Evolutionary conservation across 2,113 vertebrate species (phyloP).

Genomic region (Glaucidium brasilianum): DNA sequence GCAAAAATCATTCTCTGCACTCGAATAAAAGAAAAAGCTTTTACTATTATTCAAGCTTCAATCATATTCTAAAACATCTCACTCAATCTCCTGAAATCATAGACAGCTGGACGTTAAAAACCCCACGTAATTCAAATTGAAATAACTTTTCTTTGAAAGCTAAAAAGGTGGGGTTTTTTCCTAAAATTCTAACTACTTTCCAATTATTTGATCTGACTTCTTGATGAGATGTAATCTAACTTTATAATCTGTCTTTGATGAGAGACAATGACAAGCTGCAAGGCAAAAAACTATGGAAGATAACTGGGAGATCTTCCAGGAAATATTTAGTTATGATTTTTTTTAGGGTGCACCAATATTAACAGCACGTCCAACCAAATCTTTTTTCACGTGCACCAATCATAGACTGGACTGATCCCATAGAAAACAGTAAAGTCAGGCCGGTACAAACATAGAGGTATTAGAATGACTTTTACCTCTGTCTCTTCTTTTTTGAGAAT

Average conservation of each 20-base stretch:
- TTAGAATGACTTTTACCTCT: background rate
- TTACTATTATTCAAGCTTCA: background rate
- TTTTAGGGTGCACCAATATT: background rate
- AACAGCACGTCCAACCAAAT: background rate
- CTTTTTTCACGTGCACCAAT: background rate
- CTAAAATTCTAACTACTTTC: background rate
- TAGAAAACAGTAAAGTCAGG: background rate
- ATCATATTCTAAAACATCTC: background rate
- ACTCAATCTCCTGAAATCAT: background rate
- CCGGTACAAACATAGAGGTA: background rate
- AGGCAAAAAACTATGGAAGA: background rate
- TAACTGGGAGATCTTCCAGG: background rate
- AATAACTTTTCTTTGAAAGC: background rate
- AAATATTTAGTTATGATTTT: background rate
- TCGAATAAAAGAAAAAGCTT: background rate
- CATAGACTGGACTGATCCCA: background rate
- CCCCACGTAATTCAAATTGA: background rate
- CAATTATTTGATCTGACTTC: background rate
- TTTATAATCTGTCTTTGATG: background rate
- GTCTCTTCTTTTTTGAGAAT: background rate
- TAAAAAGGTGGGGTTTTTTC: background rate
- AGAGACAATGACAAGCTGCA: slow-evolving; percentile 1
- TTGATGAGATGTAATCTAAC: background rate
- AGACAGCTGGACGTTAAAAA: background rate
- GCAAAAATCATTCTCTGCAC: background rate